Evolutionary conservation across 2,113 vertebrate genomes (phyloP), one percentile per base, ranked within the genome.

Genomic region (Rhagologus leucostigma): DNA sequence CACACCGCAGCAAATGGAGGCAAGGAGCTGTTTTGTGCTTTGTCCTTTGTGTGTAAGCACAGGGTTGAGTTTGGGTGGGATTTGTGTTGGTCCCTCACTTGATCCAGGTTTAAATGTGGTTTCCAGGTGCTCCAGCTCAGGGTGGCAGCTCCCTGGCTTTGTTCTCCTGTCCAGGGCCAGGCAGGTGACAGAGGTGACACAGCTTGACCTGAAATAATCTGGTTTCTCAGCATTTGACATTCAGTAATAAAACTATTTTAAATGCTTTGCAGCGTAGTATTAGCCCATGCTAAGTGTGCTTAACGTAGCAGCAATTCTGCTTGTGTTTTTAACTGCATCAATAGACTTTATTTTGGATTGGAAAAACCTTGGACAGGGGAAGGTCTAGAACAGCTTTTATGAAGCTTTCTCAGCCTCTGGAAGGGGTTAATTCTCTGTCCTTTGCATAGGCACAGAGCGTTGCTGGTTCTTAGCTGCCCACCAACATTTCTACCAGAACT

Each of bases 81-180:
- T 60, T 26, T 6, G n/a, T 1, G 4, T 10, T 3, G 22, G 2
- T 37, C 21, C 20, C 33, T 16, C 21, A 1, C 8, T 27, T 80
- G 11, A 27, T 24, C 32, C 21, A 12, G 56, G 5, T 12, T 55
- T 87, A 37, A 63, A 44, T 2, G 1, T 11, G 24, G 3, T 15
- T 33, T 26, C 53, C 44, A 59, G 21, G 10, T 27, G 26, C 33
- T 47, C 22, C 32, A 67, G 64, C 64, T 67, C 23, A n/a, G 33
- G 32, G 11, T n/a, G 64, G 39, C 49, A 56, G n/a, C 69, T 47
- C 32, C 52, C n/a, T 55, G 63, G 26, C 47, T 53, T 17, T 33
- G 39, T 62, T 47, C 26, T 44, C 33, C 35, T 24, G 21, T 5
- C 21, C 69, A 64, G 22, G 46, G 47, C 68, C 33, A 9, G 56